phyloP scores from a whole-genome alignment of 2,113 vertebrate genomes.

The Cinclus mexicanus region DNA sequence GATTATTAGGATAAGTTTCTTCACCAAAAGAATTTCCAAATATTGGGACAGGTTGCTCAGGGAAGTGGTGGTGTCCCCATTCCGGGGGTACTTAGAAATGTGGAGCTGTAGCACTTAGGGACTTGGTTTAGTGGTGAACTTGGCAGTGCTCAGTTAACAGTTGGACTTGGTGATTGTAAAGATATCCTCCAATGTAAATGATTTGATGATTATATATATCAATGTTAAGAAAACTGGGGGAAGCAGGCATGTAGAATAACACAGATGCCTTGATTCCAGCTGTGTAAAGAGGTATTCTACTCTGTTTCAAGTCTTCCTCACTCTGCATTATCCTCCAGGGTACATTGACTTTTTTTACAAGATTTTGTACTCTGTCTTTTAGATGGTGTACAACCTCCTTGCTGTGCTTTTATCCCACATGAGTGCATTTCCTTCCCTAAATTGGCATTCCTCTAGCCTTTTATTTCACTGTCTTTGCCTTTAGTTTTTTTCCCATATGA shows the following conservation, averaged over 20 bases:
- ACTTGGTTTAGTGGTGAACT: neutral
- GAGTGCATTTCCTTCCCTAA: neutral
- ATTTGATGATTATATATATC: neutral
- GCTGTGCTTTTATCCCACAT: neutral
- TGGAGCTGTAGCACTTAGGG: too few relatives aligned
- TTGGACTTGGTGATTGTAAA: neutral
- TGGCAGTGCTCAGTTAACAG: neutral
- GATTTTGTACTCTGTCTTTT: neutral
- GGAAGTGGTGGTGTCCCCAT: neutral
- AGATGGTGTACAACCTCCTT: neutral
- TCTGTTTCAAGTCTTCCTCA: neutral
- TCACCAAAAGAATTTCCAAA: neutral
- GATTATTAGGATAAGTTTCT: neutral
- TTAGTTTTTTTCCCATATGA: neutral
- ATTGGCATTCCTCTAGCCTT: neutral
- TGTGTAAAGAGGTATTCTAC: neutral
- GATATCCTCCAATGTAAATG: neutral
- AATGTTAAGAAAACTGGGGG: neutral
- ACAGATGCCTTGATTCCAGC: neutral
- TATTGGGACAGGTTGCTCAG: neutral
- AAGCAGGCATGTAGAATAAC: neutral
- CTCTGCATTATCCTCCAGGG: neutral
- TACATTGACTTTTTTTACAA: neutral
- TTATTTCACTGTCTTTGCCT: neutral
- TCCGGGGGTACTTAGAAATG: rapidly evolving